These are phyloP conservation scores for Corythucha ciliata DNA, from an alignment of 2,888 invertebrate species.

Conservation along the genomic window DNA sequence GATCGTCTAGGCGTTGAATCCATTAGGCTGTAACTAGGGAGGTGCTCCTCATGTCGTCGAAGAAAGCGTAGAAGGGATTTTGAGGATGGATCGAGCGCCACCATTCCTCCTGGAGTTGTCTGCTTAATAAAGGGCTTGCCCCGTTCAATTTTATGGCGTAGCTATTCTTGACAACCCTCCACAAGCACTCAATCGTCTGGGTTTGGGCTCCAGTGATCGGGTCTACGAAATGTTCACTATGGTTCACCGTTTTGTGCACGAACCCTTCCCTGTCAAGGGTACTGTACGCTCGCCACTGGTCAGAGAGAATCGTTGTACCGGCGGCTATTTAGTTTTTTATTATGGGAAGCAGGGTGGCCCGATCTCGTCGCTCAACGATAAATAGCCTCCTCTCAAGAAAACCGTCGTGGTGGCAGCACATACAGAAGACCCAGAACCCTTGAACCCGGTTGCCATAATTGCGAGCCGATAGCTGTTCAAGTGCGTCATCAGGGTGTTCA, in stretches of 20 bases:
- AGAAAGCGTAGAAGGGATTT: too few relatives aligned
- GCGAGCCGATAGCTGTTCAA: too few relatives aligned
- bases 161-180: slow-evolving; percentile 1
- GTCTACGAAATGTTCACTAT: slow-evolving; percentile 8
- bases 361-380: neutral
- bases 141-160: slow-evolving; percentile 1
- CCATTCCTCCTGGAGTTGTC: slow-evolving; percentile 8
- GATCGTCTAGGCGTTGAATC: too few relatives aligned
- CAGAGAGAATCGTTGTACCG: slow-evolving; percentile 7
- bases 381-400: neutral
- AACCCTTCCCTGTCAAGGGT: neutral
- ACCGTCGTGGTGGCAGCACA: slow-evolving; percentile 6
- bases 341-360: slow-evolving; percentile 5
- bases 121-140: slow-evolving; percentile 9
- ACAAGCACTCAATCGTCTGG: slow-evolving; percentile 5
- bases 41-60: too few relatives aligned
- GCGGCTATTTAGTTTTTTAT: slow-evolving; percentile 2
- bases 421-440: slow-evolving; percentile 3
- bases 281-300: slow-evolving; percentile 12
- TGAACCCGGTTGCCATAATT: slow-evolving; percentile 9
- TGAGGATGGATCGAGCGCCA: too few relatives aligned
- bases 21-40: too few relatives aligned
- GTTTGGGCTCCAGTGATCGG: slow-evolving; percentile 9
- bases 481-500: too few relatives aligned
- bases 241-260: slow-evolving; percentile 8